Base-by-base conservation (phyloP, 64 coral and sea anemone genomes). In the Actinia equina region DNA sequence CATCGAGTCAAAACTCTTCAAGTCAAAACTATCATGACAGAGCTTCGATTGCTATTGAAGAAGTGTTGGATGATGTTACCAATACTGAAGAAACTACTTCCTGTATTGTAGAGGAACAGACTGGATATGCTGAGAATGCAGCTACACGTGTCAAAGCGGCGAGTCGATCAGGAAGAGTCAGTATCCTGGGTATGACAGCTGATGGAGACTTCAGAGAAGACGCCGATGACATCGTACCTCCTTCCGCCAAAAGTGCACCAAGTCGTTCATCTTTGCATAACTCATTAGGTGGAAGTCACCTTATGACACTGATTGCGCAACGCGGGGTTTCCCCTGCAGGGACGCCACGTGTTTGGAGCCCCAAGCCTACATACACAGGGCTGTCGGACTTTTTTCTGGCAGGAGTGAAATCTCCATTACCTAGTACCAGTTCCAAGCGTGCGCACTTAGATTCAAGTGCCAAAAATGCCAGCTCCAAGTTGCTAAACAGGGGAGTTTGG, bases 341-440 rank as follows among this genome's bases (percentile, higher is more conserved):
- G 7, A 49, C 11, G 17, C 43, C 26, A 19, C 91, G 93, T 41
- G 88, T 95, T 44, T 99, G 97, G 97, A 95, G 90, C 45, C 90
- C 90, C 18, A 83, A 90, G 22, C 93, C 80, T 1, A 58, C 74
- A 7, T 92, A 99, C 71, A 88, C 88, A 4, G 97, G 93, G 3
- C 77, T 99, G 16, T 88, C 93, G 11, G 69, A 85, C 20, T 99
- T 99, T 82, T 99, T 99, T 57, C 88, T 99, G 8, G 89, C 83
- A 30, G 97, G 93, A 46, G 93, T 99, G 23, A 70, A 90, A 57
- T 58, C 52, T 12, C 81, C 59, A 8, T 82, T 46, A n/a, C 13
- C 85, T 41, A 82, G 16, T 12, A 58, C n/a, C 18, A 87, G 59
- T 37, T 20, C 13, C 17, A 91, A 62, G 13, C 82, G 82, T 14